A percentile compares a stretch with the other conserved stretches of the same genome.
Evolutionary conservation across 2,797 vertebrate species (phyloP).

Genomic region (Periparus ater): DNA sequence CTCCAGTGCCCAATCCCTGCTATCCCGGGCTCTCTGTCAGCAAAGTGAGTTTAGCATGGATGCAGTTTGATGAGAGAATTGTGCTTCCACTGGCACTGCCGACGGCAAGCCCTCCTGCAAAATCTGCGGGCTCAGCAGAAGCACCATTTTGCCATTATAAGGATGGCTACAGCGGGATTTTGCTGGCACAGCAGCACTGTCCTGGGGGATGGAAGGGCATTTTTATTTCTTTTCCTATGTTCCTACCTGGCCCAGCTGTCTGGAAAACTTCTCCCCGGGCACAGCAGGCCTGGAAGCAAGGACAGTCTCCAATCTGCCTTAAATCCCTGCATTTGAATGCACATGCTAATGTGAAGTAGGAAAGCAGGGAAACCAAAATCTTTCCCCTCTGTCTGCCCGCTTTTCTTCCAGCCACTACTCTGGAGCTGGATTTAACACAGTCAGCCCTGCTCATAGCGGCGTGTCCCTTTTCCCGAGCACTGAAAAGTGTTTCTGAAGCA

Average conservation of each 20-base stretch:
- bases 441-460: background rate
- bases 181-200: conserved; percentile 41
- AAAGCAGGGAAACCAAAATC: background rate
- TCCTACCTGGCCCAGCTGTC: background rate
- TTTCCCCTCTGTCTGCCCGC: background rate
- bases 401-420: background rate
- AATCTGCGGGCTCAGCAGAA: conserved; percentile 54
- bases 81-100: conserved; percentile 20
- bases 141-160: conserved; percentile 48
- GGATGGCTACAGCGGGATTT: conserved; percentile 26
- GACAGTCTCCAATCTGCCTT: background rate
- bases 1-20: rapidly evolving
- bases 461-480: background rate
- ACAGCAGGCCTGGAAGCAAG: background rate
- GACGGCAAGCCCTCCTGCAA: conserved; percentile 17
- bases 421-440: background rate
- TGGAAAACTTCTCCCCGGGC: conserved; percentile 25
- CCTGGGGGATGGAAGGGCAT: background rate
- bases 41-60: background rate
- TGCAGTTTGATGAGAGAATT: background rate
- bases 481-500: background rate
- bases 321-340: conserved; percentile 22
- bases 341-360: background rate
- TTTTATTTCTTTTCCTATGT: background rate
- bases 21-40: rapidly evolving